Conservation (phyloP, 2,888 invertebrate species). For the Patella pellucida region DNA sequence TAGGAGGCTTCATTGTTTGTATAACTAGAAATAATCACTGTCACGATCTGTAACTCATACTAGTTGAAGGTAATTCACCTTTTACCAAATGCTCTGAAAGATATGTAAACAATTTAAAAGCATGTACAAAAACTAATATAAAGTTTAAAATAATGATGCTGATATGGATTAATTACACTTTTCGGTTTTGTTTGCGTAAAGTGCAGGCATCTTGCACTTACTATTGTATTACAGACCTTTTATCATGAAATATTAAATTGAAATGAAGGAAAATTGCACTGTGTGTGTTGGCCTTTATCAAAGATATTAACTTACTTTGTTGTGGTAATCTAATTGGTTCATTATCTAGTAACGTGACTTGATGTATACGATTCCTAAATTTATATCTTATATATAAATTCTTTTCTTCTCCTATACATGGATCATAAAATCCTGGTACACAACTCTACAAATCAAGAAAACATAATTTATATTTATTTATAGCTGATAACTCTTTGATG, state of each 20-base stretch:
- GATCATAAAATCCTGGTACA: conserved; percentile 96
- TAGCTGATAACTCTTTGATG: too few relatives aligned
- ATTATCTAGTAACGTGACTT: conserved; percentile 83
- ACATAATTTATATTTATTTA: too few relatives aligned
- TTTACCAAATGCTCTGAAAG: conserved; percentile 18
- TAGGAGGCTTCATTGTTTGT: too few relatives aligned
- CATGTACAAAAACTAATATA: neutral
- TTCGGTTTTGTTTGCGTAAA: too few relatives aligned
- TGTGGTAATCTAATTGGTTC: conserved; percentile 86
- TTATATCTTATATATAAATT: conserved; percentile 87
- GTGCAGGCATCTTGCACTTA: too few relatives aligned
- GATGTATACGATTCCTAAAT: conserved; percentile 84
- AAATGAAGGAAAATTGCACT: neutral
- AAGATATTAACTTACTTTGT: conserved; percentile 75
- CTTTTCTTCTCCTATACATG: conserved; percentile 91
- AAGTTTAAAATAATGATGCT: neutral
- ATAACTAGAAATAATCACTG: neutral
- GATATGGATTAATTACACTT: neutral
- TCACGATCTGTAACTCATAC: neutral
- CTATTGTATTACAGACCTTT: too few relatives aligned
- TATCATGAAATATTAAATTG: neutral
- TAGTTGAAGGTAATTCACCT: conserved; percentile 8
- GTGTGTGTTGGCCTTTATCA: neutral
- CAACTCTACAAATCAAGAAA: conserved; percentile 81
- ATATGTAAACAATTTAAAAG: neutral